A percentile compares a stretch with the other conserved stretches of the same genome.
Evolutionary conservation across 2,797 vertebrate genomes (phyloP).

Genomic region (Lepus oiostolus): DNA sequence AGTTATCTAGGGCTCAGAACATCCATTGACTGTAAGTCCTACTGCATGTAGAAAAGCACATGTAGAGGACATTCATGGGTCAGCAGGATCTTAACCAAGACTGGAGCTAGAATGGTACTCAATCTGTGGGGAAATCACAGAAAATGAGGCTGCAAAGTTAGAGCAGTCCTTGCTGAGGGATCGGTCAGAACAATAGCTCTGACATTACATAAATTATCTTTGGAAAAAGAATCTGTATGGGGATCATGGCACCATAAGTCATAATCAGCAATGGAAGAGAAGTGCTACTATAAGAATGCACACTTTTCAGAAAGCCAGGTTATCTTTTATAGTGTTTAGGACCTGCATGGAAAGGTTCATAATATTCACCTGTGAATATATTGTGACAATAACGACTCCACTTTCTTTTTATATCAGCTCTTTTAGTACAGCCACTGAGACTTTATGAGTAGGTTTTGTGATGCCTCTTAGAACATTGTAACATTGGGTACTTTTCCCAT

Average conservation of each 20-base stretch:
- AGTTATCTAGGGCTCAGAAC: background rate
- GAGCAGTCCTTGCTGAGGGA: background rate
- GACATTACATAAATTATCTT: background rate
- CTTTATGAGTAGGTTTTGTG: slow-evolving; percentile 2
- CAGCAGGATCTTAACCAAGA: background rate
- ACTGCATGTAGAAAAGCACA: background rate
- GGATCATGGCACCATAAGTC: background rate
- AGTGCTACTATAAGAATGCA: background rate
- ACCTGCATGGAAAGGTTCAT: background rate
- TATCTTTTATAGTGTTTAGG: slow-evolving; percentile 43
- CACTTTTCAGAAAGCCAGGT: background rate
- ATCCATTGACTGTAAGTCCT: background rate
- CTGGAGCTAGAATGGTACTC: background rate
- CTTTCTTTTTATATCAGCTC: slow-evolving; percentile 19
- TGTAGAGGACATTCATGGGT: background rate
- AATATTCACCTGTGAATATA: background rate
- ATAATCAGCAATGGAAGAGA: slow-evolving; percentile 16
- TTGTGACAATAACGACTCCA: background rate
- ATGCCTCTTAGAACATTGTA: slow-evolving; percentile 31
- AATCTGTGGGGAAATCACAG: background rate
- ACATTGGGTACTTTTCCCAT: background rate
- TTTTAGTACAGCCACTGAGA: background rate
- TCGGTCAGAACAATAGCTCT: background rate
- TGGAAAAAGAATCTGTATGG: background rate
- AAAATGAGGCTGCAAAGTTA: background rate